phyloP scores from a whole-genome alignment of 1,140 invertebrate species.

The Akabosia matsudoensis region DNA sequence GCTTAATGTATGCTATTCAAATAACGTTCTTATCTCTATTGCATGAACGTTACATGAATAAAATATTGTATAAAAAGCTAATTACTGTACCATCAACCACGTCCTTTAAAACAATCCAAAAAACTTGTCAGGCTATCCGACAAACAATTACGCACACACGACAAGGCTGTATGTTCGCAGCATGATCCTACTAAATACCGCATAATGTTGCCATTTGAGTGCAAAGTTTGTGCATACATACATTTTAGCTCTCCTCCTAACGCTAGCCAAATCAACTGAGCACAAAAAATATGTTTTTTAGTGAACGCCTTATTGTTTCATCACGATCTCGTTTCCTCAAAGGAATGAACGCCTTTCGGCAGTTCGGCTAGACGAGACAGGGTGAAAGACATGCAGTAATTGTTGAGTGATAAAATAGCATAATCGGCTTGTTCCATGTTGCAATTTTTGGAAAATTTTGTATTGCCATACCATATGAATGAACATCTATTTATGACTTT shows the following conservation, averaged over 20 bases:
- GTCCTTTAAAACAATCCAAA: too few species aligned
- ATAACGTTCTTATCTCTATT: too few species aligned
- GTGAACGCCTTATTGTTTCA: not conserved
- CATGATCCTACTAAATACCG: too few species aligned
- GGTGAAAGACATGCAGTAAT: not conserved
- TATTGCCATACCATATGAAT: too few species aligned
- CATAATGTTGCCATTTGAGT: conserved; percentile 15
- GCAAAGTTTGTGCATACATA: conserved; percentile 16
- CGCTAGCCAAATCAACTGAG: not conserved
- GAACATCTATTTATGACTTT: not conserved
- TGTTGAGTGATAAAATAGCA: not conserved
- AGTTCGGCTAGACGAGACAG: not conserved
- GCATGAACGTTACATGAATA: too few species aligned
- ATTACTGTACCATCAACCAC: too few species aligned
- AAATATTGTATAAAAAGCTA: too few species aligned
- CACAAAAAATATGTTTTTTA: not conserved
- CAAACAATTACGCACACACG: not conserved
- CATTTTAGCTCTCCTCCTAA: not conserved
- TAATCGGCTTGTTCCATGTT: not conserved
- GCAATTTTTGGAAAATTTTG: not conserved
- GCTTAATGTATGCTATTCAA: too few species aligned
- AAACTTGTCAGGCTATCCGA: too few species aligned
- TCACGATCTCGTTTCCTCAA: not conserved
- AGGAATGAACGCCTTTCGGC: not conserved
- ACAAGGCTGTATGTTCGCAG: not conserved